Percentiles rank a stretch among this genome's conserved stretches.
Conservation (phyloP, 2,797 vertebrate species). For the Peromyscus nudipes region DNA sequence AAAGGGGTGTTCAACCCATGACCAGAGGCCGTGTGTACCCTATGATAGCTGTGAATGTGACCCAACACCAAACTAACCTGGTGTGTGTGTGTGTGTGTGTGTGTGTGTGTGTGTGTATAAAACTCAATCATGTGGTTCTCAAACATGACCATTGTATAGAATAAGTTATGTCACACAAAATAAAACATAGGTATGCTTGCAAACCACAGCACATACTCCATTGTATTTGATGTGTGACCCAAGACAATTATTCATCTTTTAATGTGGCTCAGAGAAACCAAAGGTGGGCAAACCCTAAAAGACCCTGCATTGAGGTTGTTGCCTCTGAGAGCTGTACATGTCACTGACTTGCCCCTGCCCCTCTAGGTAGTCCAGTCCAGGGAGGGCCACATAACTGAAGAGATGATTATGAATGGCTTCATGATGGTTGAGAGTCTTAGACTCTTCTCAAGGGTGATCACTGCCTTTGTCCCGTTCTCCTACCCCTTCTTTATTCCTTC, state of each 20-base stretch:
- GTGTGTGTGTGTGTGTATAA: background rate
- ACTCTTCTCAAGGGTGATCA: background rate
- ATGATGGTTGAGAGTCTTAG: background rate
- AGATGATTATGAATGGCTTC: background rate
- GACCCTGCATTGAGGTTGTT: background rate
- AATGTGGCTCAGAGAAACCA: background rate
- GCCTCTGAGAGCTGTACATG: background rate
- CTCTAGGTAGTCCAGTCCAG: background rate
- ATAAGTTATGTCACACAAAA: background rate
- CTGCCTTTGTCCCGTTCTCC: background rate
- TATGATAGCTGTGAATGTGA: background rate
- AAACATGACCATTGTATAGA: background rate
- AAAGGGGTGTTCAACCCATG: background rate
- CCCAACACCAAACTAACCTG: background rate
- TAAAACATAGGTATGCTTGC: background rate
- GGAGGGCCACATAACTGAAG: background rate
- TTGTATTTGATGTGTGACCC: background rate
- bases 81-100: background rate
- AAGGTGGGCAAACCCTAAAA: background rate
- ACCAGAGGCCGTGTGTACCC: background rate
- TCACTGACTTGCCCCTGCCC: background rate
- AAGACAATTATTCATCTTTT: background rate
- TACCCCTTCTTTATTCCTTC: background rate
- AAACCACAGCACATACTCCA: background rate
- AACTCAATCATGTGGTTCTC: background rate